These are phyloP conservation scores for Sussaba pulchella DNA, from an alignment of 2,888 invertebrate species.

Conservation along the genomic window DNA sequence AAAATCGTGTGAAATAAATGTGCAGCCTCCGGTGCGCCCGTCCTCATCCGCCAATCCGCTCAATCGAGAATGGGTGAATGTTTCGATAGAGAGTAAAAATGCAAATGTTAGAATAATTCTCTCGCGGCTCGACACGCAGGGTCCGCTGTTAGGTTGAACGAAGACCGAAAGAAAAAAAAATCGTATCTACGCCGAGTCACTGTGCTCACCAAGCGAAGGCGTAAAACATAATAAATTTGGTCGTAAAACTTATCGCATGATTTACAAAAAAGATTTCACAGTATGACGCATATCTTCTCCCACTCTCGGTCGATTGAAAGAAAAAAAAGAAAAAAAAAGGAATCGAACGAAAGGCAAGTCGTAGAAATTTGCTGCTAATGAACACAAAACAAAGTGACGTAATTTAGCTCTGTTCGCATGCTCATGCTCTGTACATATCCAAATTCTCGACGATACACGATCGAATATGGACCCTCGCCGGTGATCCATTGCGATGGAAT, in stretches of 20 bases:
- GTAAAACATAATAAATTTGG: conserved; percentile 77
- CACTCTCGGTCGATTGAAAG: conserved; percentile 13
- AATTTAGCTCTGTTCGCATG: conserved; percentile 1
- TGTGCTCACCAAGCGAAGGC: conserved; percentile 73
- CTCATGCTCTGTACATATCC: conserved; percentile 44
- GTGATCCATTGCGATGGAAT: conserved; percentile 20
- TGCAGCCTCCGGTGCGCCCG: conserved; percentile 2
- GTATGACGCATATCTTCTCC: conserved; percentile 16
- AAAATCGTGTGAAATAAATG: conserved; percentile 33
- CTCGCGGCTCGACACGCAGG: conserved; percentile 44
- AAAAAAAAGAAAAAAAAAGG: conserved; percentile 38
- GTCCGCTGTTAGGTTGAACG: conserved; percentile 37
- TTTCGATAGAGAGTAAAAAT: conserved; percentile 6
- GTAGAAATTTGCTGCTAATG: conserved; percentile 72
- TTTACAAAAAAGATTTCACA: background rate
- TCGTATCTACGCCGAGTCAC: conserved; percentile 69
- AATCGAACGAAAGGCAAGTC: conserved; percentile 72
- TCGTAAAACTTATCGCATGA: conserved; percentile 73
- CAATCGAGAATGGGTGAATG: conserved; percentile 19
- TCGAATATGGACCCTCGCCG: background rate
- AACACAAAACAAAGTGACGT: conserved; percentile 66
- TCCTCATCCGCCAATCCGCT: conserved; percentile 39
- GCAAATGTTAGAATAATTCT: background rate
- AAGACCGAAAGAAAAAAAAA: conserved; percentile 62
- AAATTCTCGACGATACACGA: conserved; percentile 33